Base-by-base conservation (phyloP, 2,113 vertebrate species). In the Struthio camelus region DNA sequence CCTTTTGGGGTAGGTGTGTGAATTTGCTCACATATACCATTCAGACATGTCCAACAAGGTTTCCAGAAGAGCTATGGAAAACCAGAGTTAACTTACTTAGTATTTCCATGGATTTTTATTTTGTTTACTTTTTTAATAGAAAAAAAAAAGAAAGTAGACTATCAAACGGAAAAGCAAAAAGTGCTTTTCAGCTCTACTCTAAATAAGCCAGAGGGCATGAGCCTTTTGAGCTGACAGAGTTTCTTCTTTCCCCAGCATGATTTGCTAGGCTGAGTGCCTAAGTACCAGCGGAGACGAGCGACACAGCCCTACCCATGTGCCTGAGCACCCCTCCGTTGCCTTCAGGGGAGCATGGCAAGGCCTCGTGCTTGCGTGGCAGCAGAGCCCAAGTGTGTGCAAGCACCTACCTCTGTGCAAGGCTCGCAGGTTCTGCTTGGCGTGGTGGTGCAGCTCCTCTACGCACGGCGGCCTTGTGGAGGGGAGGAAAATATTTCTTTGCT, bases 401-500 rank as follows among this genome's bases (percentile, higher is more conserved):
- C n/a, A 61, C 77, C 97, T 93, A 99, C 99, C 99, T 99, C 95
- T 98, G 95, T 98, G 98, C 96, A 98, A 87, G 54, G 98, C 98
- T 95, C 98, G 98, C 97, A 99, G 98, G 96, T 98, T 98, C 96
- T 98, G 98, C 96, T 97, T 98, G 98, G 99, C 99, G 48, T 99
- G 98, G 92, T 94, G 98, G 96, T 99, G 99, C 91, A 99, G 98
- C 96, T 99, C 99, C 79, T 99, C 98, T 67, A 99, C 98, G 7
- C 99, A 99, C 53, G 98, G 97, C 0, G 99, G 99, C 64, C 99
- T 98, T 2, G 98, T 99, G 92, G 98, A 98, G 5, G 99, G 98
- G 38, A 99, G 97, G 87, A 99, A 98, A 93, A 99, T 94, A 93
- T 99, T 99, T 87, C 99, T 98, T 97, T 99, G 99, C 96, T 99